Percentiles rank a stretch among this genome's conserved stretches.
These are phyloP conservation scores for Brachionus koreanus DNA, from an alignment of 1,140 invertebrate species.

Conservation along the genomic window DNA sequence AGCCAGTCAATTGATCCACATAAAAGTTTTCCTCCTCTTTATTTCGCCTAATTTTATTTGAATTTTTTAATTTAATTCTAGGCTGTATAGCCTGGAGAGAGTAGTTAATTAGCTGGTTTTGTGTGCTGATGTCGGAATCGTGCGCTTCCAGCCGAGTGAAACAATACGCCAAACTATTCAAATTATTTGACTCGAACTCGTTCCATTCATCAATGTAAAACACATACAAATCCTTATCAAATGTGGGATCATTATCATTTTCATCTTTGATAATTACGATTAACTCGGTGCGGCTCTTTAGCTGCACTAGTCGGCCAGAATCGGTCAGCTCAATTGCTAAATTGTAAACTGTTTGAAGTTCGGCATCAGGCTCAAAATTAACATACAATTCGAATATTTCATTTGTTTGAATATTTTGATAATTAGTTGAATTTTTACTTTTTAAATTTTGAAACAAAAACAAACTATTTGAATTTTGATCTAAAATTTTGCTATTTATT, in stretches of 20 bases:
- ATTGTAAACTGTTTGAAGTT: background rate
- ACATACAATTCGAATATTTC: constrained; percentile 11
- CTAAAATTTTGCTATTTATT: background rate
- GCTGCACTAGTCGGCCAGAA: background rate
- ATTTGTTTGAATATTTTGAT: background rate
- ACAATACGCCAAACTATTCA: constrained; percentile 9
- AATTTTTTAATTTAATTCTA: background rate
- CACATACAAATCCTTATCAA: background rate
- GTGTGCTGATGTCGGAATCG: background rate
- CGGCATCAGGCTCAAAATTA: constrained; percentile 26
- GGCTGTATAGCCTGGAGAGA: background rate
- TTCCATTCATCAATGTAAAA: constrained; percentile 39
- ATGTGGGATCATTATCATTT: constrained; percentile 37
- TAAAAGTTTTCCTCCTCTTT: background rate
- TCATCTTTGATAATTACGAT: constrained; percentile 25
- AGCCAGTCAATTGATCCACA: background rate
- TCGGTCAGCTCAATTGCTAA: background rate
- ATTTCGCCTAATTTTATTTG: background rate
- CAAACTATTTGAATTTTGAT: background rate
- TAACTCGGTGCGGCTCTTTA: background rate
- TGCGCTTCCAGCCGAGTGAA: background rate
- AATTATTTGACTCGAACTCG: background rate
- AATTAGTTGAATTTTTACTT: background rate
- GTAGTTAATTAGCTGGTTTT: background rate
- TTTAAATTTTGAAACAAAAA: background rate